phyloP scores from a whole-genome alignment of 1,140 invertebrate species.

The Drosophila micromelanica region DNA sequence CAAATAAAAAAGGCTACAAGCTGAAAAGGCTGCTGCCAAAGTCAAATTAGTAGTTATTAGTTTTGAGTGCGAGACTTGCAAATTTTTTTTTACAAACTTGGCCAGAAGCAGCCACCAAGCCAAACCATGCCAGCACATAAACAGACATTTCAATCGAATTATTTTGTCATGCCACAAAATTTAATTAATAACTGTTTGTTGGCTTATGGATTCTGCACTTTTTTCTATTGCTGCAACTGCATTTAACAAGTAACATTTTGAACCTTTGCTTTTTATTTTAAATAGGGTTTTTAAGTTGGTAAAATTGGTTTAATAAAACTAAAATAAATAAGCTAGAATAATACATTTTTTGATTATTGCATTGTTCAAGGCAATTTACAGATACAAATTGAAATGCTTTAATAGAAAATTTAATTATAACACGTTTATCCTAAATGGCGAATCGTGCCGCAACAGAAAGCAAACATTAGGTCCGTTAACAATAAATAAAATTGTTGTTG shows the following conservation, averaged over 20 bases:
- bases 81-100: conserved; percentile 18
- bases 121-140: conserved; percentile 21
- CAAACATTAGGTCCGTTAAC: too few relatives aligned
- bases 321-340: background rate
- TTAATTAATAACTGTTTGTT: conserved; percentile 39
- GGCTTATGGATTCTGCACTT: conserved; percentile 13
- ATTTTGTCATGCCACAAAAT: conserved; percentile 55
- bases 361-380: too few relatives aligned
- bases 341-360: too few relatives aligned
- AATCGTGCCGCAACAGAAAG: too few relatives aligned
- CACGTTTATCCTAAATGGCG: too few relatives aligned
- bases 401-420: too few relatives aligned
- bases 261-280: conserved; percentile 6
- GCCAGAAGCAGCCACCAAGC: background rate
- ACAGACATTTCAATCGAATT: conserved; percentile 59
- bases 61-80: conserved; percentile 63
- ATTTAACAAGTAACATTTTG: conserved; percentile 32
- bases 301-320: background rate
- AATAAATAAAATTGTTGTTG: too few relatives aligned
- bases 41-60: conserved; percentile 78
- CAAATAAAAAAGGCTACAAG: conserved; percentile 11
- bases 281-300: background rate
- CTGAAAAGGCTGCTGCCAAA: conserved; percentile 12
- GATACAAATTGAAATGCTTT: too few relatives aligned
- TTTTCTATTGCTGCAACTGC: conserved; percentile 26